Percentiles rank a stretch among this genome's conserved stretches.
Evolutionary conservation across 2,797 vertebrate species (phyloP).

Genomic region (Iguana delicatissima): DNA sequence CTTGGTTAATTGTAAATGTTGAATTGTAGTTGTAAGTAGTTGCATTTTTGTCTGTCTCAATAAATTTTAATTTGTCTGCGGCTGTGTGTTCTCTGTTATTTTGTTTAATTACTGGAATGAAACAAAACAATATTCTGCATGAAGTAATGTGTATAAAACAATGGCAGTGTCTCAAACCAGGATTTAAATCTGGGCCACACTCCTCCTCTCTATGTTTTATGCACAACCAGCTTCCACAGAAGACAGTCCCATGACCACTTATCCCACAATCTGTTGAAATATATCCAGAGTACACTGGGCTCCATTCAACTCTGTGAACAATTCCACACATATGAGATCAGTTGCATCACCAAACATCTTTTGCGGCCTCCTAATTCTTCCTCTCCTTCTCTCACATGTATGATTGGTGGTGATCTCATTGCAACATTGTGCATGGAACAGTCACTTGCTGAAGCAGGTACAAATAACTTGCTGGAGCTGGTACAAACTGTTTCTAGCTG

Average conservation of each 20-base stretch:
- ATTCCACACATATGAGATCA: background rate
- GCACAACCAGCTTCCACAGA: background rate
- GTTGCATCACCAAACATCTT: background rate
- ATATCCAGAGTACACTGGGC: background rate
- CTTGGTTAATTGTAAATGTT: slow-evolving; percentile 84
- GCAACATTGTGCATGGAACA: background rate
- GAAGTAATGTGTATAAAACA: slow-evolving; percentile 25
- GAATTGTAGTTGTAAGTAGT: slow-evolving; percentile 82
- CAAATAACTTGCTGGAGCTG: background rate
- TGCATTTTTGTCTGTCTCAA: slow-evolving; percentile 88
- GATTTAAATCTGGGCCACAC: background rate
- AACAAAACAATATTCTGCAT: slow-evolving; percentile 29
- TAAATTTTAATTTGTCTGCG: slow-evolving; percentile 89
- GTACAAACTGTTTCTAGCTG: background rate
- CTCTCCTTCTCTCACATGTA: background rate
- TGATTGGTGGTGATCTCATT: background rate
- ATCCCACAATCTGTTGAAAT: background rate
- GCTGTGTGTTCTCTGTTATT: slow-evolving; percentile 61
- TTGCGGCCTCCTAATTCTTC: background rate
- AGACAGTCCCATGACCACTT: background rate
- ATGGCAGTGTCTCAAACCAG: background rate
- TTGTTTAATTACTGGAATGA: slow-evolving; percentile 41
- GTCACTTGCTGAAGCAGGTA: background rate
- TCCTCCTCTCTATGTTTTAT: slow-evolving; percentile 24
- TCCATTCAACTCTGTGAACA: background rate